Evolutionary conservation across 1,140 invertebrate species (phyloP).

Genomic region (Pteromalus puparum): DNA sequence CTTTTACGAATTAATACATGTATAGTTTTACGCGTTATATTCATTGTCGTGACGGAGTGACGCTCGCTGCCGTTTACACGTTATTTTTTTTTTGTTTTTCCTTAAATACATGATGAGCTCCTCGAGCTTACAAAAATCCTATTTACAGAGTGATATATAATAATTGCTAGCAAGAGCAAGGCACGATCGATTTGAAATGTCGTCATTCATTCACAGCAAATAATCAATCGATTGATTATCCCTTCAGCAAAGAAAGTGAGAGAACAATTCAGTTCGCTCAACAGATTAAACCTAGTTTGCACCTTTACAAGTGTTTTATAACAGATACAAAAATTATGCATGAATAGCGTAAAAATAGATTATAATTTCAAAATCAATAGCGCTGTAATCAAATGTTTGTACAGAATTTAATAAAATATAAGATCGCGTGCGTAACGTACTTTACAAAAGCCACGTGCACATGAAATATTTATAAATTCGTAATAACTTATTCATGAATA

Average conservation of each 20-base stretch:
- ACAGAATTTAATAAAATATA: neutral
- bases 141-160: conserved; percentile 51
- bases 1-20: neutral
- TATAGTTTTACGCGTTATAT: neutral
- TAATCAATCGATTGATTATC: conserved; percentile 31
- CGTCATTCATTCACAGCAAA: conserved; percentile 47
- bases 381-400: neutral
- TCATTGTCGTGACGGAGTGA: neutral
- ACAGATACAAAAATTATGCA: conserved; percentile 34
- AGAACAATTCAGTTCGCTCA: conserved; percentile 34
- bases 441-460: neutral
- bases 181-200: conserved; percentile 54
- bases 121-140: conserved; percentile 50
- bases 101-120: conserved; percentile 49
- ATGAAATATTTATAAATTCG: neutral
- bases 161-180: conserved; percentile 52
- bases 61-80: neutral
- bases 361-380: conserved; percentile 6
- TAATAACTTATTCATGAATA: conserved; percentile 5
- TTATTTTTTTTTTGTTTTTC: conserved; percentile 14
- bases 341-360: conserved; percentile 7
- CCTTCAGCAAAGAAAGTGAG: conserved; percentile 21
- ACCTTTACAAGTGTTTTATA: neutral
- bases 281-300: conserved; percentile 28
- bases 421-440: neutral